A percentile compares a stretch with the other conserved stretches of the same genome.
Conservation (phyloP, 2,113 vertebrate species). For the Hippolais icterina region DNA sequence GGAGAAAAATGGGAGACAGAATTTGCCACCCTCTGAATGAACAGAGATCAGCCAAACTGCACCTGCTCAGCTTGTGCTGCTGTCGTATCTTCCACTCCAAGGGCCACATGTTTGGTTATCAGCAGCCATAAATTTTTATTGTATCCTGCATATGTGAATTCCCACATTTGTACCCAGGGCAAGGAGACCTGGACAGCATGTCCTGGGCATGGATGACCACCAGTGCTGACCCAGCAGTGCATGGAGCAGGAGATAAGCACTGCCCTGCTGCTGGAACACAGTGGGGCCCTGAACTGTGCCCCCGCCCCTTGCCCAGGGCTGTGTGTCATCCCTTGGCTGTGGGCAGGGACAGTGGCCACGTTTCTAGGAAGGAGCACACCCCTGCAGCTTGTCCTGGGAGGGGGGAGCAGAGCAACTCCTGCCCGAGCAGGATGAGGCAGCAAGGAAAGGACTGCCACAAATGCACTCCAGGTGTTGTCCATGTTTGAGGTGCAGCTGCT, state of each 20-base stretch:
- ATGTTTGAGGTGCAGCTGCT: rapidly evolving
- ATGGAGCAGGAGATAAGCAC: neutral
- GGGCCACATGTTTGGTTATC: neutral
- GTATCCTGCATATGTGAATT: neutral
- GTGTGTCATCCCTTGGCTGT: neutral
- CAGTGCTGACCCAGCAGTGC: neutral
- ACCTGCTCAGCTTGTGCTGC: neutral
- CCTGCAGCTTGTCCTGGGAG: rapidly evolving
- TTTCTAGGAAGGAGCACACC: neutral
- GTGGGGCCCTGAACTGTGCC: rapidly evolving
- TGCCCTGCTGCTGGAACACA: neutral
- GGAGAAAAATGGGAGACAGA: neutral
- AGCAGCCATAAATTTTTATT: neutral
- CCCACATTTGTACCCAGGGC: neutral
- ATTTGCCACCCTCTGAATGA: neutral
- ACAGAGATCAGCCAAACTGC: neutral
- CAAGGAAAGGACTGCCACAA: rapidly evolving
- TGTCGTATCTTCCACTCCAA: neutral
- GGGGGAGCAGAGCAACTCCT: rapidly evolving
- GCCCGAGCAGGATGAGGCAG: rapidly evolving
- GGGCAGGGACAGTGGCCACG: neutral
- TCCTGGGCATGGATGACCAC: neutral
- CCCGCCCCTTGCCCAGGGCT: rapidly evolving
- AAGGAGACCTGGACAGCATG: neutral
- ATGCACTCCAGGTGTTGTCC: rapidly evolving